Evolutionary conservation across 1,140 invertebrate genomes (phyloP).

Genomic region (Ceratina japonica): DNA sequence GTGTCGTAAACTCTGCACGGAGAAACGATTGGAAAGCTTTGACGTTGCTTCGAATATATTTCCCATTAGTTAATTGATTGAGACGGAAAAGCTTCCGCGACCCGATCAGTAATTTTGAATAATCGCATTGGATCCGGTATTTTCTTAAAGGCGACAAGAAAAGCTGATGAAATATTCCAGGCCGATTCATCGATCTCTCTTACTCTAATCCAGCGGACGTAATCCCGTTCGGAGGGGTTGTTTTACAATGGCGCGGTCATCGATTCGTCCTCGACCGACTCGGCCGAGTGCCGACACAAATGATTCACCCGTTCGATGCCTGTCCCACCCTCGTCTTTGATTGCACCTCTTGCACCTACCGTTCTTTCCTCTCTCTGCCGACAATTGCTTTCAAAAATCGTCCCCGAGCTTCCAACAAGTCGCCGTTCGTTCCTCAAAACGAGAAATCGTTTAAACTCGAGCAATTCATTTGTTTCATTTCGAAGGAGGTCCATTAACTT

Average conservation of each 20-base stretch:
- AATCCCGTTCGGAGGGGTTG: constrained; percentile 29
- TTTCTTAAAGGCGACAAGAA: not conserved
- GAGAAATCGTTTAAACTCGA: too few species aligned
- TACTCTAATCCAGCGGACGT: constrained; percentile 28
- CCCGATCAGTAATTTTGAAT: constrained; percentile 11
- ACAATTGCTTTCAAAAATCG: not conserved
- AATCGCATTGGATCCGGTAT: not conserved
- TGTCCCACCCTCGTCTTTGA: not conserved
- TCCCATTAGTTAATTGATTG: too few species aligned
- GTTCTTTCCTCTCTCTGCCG: not conserved
- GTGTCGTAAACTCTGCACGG: not conserved
- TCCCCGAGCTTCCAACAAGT: not conserved
- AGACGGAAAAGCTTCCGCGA: not conserved
- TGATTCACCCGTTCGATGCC: constrained; percentile 21
- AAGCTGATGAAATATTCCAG: not conserved
- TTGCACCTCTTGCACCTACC: not conserved
- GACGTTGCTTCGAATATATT: too few species aligned
- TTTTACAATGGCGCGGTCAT: constrained; percentile 46
- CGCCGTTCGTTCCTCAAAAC: not conserved
- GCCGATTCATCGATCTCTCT: constrained; percentile 44
- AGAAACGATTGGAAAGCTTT: too few species aligned
- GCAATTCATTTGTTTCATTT: too few species aligned
- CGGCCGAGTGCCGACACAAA: constrained; percentile 22
- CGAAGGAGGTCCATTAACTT: too few species aligned
- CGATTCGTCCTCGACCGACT: constrained; percentile 34